Evolutionary conservation across 2,113 vertebrate genomes (phyloP).

Genomic region (Amia ocellicauda): DNA sequence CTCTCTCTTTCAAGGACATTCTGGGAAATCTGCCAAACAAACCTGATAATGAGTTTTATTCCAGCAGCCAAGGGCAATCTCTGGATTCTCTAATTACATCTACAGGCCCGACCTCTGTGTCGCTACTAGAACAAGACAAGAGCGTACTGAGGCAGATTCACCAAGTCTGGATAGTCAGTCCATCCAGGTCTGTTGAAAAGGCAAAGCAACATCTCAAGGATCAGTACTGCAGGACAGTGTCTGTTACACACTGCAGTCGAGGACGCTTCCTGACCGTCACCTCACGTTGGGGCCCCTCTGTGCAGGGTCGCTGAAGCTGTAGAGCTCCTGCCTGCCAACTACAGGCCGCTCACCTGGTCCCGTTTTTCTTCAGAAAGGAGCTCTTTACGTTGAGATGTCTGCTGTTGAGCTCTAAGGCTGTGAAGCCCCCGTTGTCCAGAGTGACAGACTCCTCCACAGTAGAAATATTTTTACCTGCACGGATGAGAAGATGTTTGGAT

Average conservation of each 20-base stretch:
- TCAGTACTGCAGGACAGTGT: no score
- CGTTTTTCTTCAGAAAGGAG: slow-evolving; percentile 90
- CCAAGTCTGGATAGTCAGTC: background rate
- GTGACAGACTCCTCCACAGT: slow-evolving; percentile 82
- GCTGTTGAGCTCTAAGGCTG: slow-evolving; percentile 88
- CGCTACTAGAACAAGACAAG: background rate
- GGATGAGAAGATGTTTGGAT: slow-evolving; percentile 20
- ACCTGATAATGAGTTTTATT: slow-evolving; percentile 5
- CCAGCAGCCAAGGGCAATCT: background rate
- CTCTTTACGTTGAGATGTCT: slow-evolving; percentile 84
- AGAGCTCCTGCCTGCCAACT: no score
- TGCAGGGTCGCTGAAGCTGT: no score
- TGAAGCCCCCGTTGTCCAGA: slow-evolving; percentile 90
- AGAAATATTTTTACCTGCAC: slow-evolving; percentile 78
- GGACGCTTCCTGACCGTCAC: no score
- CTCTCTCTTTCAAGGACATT: background rate
- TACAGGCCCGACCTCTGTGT: slow-evolving; percentile 1
- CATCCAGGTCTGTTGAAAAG: background rate
- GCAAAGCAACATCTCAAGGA: background rate
- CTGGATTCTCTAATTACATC: background rate
- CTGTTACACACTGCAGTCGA: no score
- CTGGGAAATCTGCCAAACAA: background rate
- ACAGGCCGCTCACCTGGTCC: slow-evolving; percentile 83
- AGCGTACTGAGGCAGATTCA: background rate
- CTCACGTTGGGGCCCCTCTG: no score